Percentiles rank a stretch among this genome's conserved stretches.
Evolutionary conservation across 1,140 invertebrate species (phyloP).

Genomic region (Nymphalis io): DNA sequence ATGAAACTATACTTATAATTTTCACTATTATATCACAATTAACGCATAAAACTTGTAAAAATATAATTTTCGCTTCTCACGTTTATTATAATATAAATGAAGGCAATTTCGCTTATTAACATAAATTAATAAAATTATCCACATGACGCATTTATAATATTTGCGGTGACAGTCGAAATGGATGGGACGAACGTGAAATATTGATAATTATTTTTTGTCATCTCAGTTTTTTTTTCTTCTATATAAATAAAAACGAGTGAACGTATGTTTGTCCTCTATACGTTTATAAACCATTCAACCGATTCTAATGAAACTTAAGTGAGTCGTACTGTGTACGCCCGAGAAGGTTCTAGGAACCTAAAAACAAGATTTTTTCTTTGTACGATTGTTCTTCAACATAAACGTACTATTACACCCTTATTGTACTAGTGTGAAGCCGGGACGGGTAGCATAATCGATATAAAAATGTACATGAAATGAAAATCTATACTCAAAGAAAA

Average conservation of each 20-base stretch:
- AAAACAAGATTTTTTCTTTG: too few relatives aligned
- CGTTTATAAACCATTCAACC: too few relatives aligned
- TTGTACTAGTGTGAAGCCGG: too few relatives aligned
- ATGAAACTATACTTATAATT: background rate
- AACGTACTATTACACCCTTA: too few relatives aligned
- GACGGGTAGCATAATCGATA: too few relatives aligned
- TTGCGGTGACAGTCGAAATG: constrained; percentile 14
- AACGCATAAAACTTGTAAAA: constrained; percentile 11
- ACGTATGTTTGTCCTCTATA: too few relatives aligned
- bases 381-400: too few relatives aligned
- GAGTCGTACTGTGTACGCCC: too few relatives aligned
- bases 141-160: constrained; percentile 7
- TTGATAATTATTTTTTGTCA: background rate
- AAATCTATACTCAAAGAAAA: too few relatives aligned
- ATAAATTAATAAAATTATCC: constrained; percentile 22
- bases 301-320: too few relatives aligned
- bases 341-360: too few relatives aligned
- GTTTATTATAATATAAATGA: constrained; percentile 12
- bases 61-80: constrained; percentile 22
- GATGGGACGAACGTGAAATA: background rate
- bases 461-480: too few relatives aligned
- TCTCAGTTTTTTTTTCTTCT: background rate
- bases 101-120: constrained; percentile 24
- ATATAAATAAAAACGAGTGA: background rate
- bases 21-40: constrained; percentile 10